Conservation (phyloP, 2,113 vertebrate genomes). For the Ramphastos sulfuratus region DNA sequence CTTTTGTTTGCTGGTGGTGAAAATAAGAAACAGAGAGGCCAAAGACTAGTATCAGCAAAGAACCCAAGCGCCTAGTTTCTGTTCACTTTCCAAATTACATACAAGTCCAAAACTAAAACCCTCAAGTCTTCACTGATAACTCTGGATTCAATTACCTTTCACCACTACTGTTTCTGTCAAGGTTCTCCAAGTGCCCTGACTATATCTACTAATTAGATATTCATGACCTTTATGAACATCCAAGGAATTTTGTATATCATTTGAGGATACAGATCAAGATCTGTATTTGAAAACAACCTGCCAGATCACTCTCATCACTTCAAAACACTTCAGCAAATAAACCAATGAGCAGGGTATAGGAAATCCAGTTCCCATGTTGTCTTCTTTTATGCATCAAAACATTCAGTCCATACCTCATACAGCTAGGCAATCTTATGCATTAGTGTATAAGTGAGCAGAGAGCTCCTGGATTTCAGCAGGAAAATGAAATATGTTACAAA, state of each 20-base stretch:
- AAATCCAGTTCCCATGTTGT: background rate
- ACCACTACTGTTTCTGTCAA: background rate
- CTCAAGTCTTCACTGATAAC: background rate
- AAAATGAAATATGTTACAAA: background rate
- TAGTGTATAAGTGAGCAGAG: background rate
- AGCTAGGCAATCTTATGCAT: background rate
- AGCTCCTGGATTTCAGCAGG: background rate
- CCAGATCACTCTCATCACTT: background rate
- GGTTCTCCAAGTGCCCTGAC: background rate
- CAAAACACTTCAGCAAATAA: background rate
- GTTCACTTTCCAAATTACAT: background rate
- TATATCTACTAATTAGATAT: background rate
- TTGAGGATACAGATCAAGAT: background rate
- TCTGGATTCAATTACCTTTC: background rate
- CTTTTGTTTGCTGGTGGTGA: background rate
- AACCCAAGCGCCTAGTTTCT: background rate
- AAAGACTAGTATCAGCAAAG: background rate
- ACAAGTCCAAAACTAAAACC: background rate
- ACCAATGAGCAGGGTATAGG: background rate
- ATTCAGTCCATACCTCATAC: background rate
- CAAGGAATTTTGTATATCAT: background rate
- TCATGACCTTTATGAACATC: background rate
- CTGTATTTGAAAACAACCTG: background rate
- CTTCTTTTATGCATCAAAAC: background rate
- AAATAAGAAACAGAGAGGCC: background rate